phyloP scores from a whole-genome alignment of 1,140 invertebrate genomes.

The Drosophila lacertosa region DNA sequence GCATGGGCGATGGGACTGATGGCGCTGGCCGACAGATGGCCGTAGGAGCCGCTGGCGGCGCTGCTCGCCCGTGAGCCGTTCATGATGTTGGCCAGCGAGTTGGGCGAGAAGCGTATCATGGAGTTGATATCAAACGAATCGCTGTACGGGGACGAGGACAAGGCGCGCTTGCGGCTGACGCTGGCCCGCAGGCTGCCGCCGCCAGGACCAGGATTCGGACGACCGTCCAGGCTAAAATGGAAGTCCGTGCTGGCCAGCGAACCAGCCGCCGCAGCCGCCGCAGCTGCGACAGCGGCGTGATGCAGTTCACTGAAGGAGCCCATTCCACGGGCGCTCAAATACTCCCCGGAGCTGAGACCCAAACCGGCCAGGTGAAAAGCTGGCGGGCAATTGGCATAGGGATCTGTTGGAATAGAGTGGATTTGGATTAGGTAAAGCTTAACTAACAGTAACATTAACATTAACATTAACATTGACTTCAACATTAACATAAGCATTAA shows the following conservation, averaged over 20 bases:
- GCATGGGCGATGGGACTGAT: conserved; percentile 86
- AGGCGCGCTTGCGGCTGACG: conserved; percentile 93
- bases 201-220: conserved; percentile 84
- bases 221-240: conserved; percentile 89
- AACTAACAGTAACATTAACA: too few relatives aligned
- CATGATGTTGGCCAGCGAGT: conserved; percentile 95
- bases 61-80: conserved; percentile 94
- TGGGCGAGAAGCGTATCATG: conserved; percentile 97
- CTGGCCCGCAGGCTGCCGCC: conserved; percentile 86
- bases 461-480: too few relatives aligned
- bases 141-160: conserved; percentile 97
- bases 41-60: conserved; percentile 95
- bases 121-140: conserved; percentile 97
- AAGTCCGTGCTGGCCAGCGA: conserved; percentile 90
- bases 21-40: conserved; percentile 94
- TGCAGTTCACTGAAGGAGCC: conserved; percentile 71
- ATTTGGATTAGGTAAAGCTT: too few relatives aligned
- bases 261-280: conserved; percentile 70
- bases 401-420: too few relatives aligned
- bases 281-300: conserved; percentile 73
- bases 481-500: too few relatives aligned
- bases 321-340: conserved; percentile 61
- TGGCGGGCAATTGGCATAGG: conserved; percentile 67
- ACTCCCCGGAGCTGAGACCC: conserved; percentile 74
- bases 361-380: conserved; percentile 75